Base-by-base conservation (phyloP, 2,888 invertebrate genomes). In the Temnothorax unifasciatus region DNA sequence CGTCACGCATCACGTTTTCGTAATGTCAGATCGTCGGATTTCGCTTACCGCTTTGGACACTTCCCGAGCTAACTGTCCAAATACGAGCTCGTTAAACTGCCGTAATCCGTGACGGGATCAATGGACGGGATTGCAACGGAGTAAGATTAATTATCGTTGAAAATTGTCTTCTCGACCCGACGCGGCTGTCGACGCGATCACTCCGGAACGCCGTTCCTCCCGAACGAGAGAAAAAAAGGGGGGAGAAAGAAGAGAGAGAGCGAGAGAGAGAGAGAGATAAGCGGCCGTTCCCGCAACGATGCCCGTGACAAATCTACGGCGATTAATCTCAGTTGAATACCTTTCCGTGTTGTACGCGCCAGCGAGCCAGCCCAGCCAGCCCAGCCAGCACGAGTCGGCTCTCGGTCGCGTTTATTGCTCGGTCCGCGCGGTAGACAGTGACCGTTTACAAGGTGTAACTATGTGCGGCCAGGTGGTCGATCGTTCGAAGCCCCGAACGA, bases 301-400 rank as follows among this genome's bases (percentile, higher is more conserved):
- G 88, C 69, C 90, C 92, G 87, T 92, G 93, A 93, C 93, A 93
- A 93, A 93, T 93, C 91, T 88, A 87, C 85, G 85, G 89, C 93
- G 90, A 93, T 93, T 93, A 92, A 93, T 93, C 92, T 92, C 90
- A 69, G 84, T 50, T 82, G 87, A 84, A 83, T 77, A 61, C 59
- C 79, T 81, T 71, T 81, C 79, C 79, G 73, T 79, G 79, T 81
- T 77, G 54, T 68, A 61, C 81, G 38, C 34, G 29, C 29, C 29
- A 29, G 34, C 68, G 50, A 66, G 15, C 25, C 66, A 64, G 21
- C 38, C 64, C 41, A 38, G 59, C 73, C 64, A 29, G 3, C 29
- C 29, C 29, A 29, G 29, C 29, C 29, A 69, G 47, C 86, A 61
- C 74, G 86, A 68, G 66, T 52, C 68, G 34, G 63, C 29, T 52